A percentile compares a stretch with the other conserved stretches of the same genome.
phyloP scores from a whole-genome alignment of 2,797 vertebrate genomes.

The Arrhamphus sclerolepis region DNA sequence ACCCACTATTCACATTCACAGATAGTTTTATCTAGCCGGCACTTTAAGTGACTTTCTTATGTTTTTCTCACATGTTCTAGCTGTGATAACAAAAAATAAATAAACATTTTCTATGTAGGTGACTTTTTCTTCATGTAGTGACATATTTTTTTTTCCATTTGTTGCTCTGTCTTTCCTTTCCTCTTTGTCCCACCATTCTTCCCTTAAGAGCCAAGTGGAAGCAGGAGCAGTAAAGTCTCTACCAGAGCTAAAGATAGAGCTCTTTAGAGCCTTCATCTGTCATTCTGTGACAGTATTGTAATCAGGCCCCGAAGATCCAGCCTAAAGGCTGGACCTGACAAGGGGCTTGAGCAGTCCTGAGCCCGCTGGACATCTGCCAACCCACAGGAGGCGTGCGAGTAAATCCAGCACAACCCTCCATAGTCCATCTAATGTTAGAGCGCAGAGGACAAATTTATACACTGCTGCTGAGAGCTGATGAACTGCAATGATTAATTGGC shows the following conservation, averaged over 20 bases:
- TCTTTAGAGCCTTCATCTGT: constrained; percentile 72
- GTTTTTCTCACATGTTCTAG: constrained; percentile 1
- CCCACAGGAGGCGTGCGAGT: constrained; percentile 53
- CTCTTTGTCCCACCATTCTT: constrained; percentile 54
- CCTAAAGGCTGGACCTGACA: constrained; percentile 59
- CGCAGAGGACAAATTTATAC: constrained; percentile 51
- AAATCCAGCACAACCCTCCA: constrained; percentile 59
- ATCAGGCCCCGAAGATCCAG: constrained; percentile 70
- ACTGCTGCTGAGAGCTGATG: constrained; percentile 45
- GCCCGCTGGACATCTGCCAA: constrained; percentile 67
- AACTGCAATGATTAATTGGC: constrained; percentile 45
- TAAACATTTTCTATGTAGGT: constrained; percentile 14
- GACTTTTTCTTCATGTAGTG: constrained; percentile 45
- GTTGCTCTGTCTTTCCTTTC: constrained; percentile 40
- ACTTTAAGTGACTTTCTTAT: neutral
- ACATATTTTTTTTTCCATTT: constrained; percentile 50
- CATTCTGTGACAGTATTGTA: constrained; percentile 76
- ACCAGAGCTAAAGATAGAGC: constrained; percentile 77
- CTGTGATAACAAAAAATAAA: constrained; percentile 4
- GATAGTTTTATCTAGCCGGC: neutral
- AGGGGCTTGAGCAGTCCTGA: constrained; percentile 55
- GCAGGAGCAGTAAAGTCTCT: constrained; percentile 52
- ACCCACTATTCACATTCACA: constrained; percentile 12
- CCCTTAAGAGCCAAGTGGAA: constrained; percentile 57
- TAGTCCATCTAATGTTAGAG: constrained; percentile 54